Conservation (phyloP, 2,888 invertebrate species). For the Platycnemis pennipes region DNA sequence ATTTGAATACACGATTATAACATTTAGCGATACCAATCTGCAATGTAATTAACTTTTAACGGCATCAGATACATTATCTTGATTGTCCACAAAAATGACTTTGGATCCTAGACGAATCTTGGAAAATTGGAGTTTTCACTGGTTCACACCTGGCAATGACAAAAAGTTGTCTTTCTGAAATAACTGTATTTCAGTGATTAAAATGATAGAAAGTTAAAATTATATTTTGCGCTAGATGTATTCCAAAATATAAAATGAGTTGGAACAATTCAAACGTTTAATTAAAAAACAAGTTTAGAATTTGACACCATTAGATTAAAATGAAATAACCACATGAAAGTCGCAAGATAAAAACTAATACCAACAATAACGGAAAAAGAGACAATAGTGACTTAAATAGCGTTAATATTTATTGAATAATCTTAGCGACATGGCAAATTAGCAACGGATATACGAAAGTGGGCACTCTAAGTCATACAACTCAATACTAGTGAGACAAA, state of each 20-base stretch:
- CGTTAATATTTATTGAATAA: neutral
- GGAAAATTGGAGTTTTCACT: conserved; percentile 28
- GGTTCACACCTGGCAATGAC: conserved; percentile 33
- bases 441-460: neutral
- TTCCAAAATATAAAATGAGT: neutral
- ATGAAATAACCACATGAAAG: neutral
- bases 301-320: neutral
- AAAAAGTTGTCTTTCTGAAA: conserved; percentile 37
- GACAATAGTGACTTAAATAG: neutral
- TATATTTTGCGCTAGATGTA: neutral
- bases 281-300: neutral
- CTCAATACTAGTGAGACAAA: neutral
- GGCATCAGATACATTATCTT: conserved; percentile 26
- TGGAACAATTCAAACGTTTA: neutral
- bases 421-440: neutral
- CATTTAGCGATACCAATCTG: neutral
- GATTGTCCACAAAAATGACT: conserved; percentile 22
- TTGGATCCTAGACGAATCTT: conserved; percentile 35
- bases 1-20: neutral
- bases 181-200: neutral
- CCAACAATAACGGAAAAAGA: neutral
- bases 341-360: neutral
- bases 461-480: neutral
- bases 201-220: neutral
- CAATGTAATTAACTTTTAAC: conserved; percentile 1